Evolutionary conservation across 2,888 invertebrate genomes (phyloP), one percentile per base, ranked within the genome.

Genomic region (Listrodromus nycthemerus): DNA sequence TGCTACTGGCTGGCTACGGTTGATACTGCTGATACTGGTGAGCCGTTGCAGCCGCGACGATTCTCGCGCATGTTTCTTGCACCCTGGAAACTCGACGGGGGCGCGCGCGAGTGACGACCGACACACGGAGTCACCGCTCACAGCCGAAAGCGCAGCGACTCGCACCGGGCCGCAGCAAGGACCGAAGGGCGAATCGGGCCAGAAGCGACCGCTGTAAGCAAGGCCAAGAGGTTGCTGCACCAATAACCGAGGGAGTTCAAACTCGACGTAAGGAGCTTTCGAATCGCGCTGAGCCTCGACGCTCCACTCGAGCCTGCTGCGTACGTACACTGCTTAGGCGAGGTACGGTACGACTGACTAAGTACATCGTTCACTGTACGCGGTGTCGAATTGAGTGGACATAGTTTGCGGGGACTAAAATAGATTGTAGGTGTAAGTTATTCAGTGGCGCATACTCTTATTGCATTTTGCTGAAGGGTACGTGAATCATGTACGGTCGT

Each of bases 51-150:
- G 27, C 58, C 67, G 66, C 76, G 66, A 55, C 78, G 63, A 30
- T 71, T 50, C 67, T 45, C 83, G 83, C 83, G 84, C 84, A 84
- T 84, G 84, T 82, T 82, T 74, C 70, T 48, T 75, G 83, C 75
- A 82, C 63, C 63, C 77, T 75, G 75, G 75, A 75, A 63, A 52
- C 65, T 37, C 50, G 21, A 48, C 33, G 63, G 65, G 65, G 75
- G 75, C 21, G 48, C 21, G 27, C 27, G 27, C 55, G 21, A 55
- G 16, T 61, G 27, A 45, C 30, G 19, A 19, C 30, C 73, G 21
- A 45, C 55, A 24, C 24, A 55, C 21, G 10, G 55, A 21, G 21
- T n/a, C 41, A 5, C 58, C 0, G 71, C 71, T 37, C 37, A 21
- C 52, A 71, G 52, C 52, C 73, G 19, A 74, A 74, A 74, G 45